Evolutionary conservation across 2,113 vertebrate species (phyloP).

Genomic region (Phylloscopus trochilus): DNA sequence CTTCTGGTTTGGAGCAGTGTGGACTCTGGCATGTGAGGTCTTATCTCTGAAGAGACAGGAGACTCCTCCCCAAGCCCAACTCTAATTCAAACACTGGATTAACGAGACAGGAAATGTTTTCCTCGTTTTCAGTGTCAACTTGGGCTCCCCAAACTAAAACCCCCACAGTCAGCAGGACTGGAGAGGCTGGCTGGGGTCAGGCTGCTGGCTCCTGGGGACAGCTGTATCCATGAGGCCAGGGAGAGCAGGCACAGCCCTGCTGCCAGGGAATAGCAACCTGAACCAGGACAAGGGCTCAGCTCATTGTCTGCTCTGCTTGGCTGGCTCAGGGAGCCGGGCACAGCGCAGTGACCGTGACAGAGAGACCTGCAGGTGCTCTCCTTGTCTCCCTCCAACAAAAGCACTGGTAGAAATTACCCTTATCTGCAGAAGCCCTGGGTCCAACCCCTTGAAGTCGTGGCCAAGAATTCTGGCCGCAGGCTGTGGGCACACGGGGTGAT

Average conservation of each 20-base stretch:
- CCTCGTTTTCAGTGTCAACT: neutral
- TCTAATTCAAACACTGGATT: conserved; percentile 34
- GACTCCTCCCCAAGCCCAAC: neutral
- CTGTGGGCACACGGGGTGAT: neutral
- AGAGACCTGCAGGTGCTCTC: neutral
- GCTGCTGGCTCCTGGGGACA: neutral
- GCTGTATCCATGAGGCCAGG: neutral
- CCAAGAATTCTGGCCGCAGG: neutral
- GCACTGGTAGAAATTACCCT: neutral
- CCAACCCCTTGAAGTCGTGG: conserved; percentile 2
- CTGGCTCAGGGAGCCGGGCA: neutral
- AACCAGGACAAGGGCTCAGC: neutral
- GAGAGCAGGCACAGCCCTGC: neutral
- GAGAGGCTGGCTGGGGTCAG: neutral
- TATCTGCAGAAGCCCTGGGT: neutral
- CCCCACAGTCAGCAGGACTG: neutral
- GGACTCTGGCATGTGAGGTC: neutral
- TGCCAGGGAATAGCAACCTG: neutral
- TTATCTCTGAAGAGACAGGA: neutral
- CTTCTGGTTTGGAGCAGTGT: neutral
- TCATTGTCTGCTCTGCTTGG: neutral
- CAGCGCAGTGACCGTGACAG: neutral
- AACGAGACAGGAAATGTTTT: neutral
- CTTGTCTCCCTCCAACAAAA: neutral
- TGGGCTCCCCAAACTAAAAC: neutral